Evolutionary conservation across 2,888 invertebrate genomes (phyloP).

Genomic region (Lasioglossum figueresi): DNA sequence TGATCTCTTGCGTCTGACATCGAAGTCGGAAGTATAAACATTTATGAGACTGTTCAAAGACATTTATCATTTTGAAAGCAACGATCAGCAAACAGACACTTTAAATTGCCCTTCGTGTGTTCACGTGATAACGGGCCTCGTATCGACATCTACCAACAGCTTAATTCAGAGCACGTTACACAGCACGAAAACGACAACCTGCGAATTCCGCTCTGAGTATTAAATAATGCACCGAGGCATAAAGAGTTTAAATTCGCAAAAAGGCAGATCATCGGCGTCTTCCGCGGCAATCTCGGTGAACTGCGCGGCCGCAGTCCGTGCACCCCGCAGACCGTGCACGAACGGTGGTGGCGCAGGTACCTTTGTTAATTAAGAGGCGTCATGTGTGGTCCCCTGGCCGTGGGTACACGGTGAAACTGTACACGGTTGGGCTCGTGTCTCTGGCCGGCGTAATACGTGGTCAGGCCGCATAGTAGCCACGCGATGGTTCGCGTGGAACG

Average conservation of each 20-base stretch:
- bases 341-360: conserved; percentile 61
- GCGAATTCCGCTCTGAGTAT: background rate
- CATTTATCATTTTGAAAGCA: too few species aligned
- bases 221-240: background rate
- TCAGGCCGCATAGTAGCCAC: conserved; percentile 63
- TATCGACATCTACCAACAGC: background rate
- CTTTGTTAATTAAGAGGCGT: conserved; percentile 80
- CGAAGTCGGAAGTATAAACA: background rate
- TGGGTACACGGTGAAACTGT: conserved; percentile 61
- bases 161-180: background rate
- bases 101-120: background rate
- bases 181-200: background rate
- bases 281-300: conserved; percentile 12
- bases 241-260: background rate
- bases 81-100: too few species aligned
- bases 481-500: conserved; percentile 43
- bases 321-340: conserved; percentile 28
- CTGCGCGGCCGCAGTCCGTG: background rate
- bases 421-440: conserved; percentile 58
- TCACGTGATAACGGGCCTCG: background rate
- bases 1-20: background rate
- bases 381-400: conserved; percentile 76
- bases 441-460: conserved; percentile 65
- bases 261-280: background rate
- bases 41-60: background rate